Evolutionary conservation across 2,888 invertebrate species (phyloP), one percentile per base, ranked within the genome.

Genomic region (Aleiodes testaceus): DNA sequence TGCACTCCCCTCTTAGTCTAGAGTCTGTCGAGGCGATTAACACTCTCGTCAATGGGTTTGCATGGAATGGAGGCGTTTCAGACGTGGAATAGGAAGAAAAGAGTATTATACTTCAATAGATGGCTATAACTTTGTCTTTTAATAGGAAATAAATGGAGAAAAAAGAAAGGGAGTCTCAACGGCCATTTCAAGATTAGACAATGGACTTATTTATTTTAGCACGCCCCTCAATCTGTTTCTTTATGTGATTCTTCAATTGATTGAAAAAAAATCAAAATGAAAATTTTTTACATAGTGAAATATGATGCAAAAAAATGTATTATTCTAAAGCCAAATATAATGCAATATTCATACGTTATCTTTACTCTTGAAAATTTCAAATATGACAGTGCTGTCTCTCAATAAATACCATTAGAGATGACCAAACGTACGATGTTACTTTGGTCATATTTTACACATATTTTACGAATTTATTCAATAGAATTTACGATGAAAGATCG

Each of bases 151-250:
- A 14, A 36, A 59, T 14, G 30, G 36, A 55, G 7, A 2, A 52
- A 53, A 26, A 26, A 55, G 42, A 42, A 59, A 12, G 7, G 9
- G 16, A 18, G 36, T 80, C 79, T 82, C 79, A 84, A 84, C 83
- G 83, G 83, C 80, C 80, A 82, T 81, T 85, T 84, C 79, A 79
- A 77, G 77, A 79, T 76, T 83, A 84, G 81, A 85, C 85, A 85
- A 85, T 81, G 78, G 79, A 74, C 80, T 83, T 83, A 85, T 85
- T 85, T 84, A 81, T 79, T 82, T 81, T 78, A 69, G 75, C 74
- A 79, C 81, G 80, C 80, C 80, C 79, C 77, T 79, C 80, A 80
- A 81, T 80, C 79, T 81, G 81, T 81, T 82, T 82, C 82, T 72
- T 77, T 30, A 81, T 83, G 82, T 80, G 81, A 82, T 79, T 84